Evolutionary conservation across 23 tunicate genomes (phyloP).

Genomic region (Phallusia fumigata): DNA sequence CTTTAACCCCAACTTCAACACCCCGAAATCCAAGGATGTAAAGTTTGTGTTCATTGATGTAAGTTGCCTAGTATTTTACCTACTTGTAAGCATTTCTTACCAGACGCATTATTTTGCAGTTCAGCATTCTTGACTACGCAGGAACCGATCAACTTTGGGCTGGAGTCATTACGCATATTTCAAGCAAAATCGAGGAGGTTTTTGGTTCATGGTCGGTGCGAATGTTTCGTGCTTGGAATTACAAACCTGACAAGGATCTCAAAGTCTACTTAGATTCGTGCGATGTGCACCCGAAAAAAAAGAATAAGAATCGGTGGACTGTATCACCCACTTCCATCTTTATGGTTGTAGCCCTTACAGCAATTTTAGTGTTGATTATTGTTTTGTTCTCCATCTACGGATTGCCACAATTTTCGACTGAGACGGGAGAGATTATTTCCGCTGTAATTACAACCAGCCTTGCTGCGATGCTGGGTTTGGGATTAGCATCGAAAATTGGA

Average conservation of each 20-base stretch:
- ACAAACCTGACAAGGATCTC: slow-evolving; percentile 32
- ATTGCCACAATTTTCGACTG: slow-evolving; percentile 1
- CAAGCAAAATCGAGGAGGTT: slow-evolving; percentile 29
- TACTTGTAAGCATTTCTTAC: neutral
- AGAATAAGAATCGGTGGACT: slow-evolving; percentile 2
- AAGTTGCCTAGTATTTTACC: slow-evolving; percentile 18
- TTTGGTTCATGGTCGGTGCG: slow-evolving; percentile 48
- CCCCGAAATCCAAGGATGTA: neutral
- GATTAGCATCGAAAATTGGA: neutral
- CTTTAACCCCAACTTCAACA: slow-evolving; percentile 33
- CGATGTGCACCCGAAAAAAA: neutral
- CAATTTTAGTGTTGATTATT: neutral
- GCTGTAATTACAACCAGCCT: slow-evolving; percentile 21
- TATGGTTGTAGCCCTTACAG: slow-evolving; percentile 14
- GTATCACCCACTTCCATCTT: neutral
- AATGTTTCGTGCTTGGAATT: slow-evolving; percentile 52
- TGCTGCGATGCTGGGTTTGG: slow-evolving; percentile 36
- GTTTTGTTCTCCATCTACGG: slow-evolving; percentile 20
- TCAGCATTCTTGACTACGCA: slow-evolving; percentile 64
- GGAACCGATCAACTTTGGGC: slow-evolving; percentile 65
- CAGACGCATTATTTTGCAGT: slow-evolving; percentile 8
- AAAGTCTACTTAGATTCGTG: slow-evolving; percentile 17
- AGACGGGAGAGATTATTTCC: neutral
- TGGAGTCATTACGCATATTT: slow-evolving; percentile 46
- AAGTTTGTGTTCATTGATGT: slow-evolving; percentile 46